Base-by-base conservation (phyloP, 2,888 invertebrate genomes). In the Lasioglossum leucozonium region DNA sequence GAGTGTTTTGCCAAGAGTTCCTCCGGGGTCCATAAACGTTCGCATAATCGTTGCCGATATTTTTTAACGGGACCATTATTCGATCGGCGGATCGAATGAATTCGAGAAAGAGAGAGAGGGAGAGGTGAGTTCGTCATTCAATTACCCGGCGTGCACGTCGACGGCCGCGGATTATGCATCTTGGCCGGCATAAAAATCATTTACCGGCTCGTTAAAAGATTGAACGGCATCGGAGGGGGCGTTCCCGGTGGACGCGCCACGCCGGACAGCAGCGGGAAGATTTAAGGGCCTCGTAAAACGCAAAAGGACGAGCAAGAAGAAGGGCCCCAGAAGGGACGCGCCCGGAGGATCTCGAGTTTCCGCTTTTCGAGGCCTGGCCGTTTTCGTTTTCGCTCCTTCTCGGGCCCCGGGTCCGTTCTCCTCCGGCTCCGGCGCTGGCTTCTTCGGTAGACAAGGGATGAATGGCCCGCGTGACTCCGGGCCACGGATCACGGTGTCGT, bases 281-380 rank as follows among this genome's bases (percentile, higher is more conserved):
- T 76, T 77, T 77, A 77, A 77, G 69, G 69, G 77, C 51, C 77
- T 77, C 77, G 69, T 77, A 77, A 77, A 77, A 77, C 51, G 67
- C 67, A 47, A 69, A 77, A 77, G 18, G 51, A 51, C 22, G 77
- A 77, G 11, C 37, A 26, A 40, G n/a, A 30, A 30, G 47, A 37
- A 44, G 18, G 67, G 37, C 16, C 67, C 62, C 11, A 30, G 13
- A 62, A 34, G 55, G 16, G 18, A 22, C 42, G 75, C 44, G 75
- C 62, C n/a, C 44, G 22, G 87, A 88, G 91, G 88, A 81, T 93
- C 93, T 93, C 93, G 89, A 90, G 91, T 93, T 93, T 93, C 93
- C 91, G 89, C 88, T 91, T 91, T 84, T 89, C 89, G 91, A 89
- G 84, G 84, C 87, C 30, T 22, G 82, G 79, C 82, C 88, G 34